These are phyloP conservation scores for Cyanoliseus patagonus DNA, from an alignment of 2,113 vertebrate species.

Conservation along the genomic window DNA sequence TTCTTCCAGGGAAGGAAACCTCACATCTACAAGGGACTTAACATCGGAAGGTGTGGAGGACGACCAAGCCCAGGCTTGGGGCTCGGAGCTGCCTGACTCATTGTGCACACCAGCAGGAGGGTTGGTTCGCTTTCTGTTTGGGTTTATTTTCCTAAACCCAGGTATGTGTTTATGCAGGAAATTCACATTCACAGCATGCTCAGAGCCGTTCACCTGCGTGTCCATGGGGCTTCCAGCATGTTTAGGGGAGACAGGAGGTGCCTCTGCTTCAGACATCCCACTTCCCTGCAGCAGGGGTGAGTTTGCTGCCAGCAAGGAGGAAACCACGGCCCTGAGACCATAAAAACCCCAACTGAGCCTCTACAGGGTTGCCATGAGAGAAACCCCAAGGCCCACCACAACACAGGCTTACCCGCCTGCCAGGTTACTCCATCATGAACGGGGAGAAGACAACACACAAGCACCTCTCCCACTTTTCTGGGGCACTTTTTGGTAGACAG, in stretches of 20 bases:
- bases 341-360: background rate
- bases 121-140: background rate
- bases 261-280: background rate
- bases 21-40: background rate
- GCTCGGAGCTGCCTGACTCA: background rate
- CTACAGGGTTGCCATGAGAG: fast-evolving
- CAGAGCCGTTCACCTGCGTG: fast-evolving
- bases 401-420: background rate
- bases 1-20: background rate
- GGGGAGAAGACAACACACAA: background rate
- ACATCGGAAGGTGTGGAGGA: background rate
- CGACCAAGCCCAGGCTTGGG: fast-evolving
- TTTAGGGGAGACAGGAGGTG: background rate
- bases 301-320: background rate
- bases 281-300: background rate
- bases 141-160: background rate
- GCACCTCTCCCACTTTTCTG: background rate
- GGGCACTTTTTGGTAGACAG: background rate
- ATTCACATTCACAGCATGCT: background rate
- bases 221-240: fast-evolving
- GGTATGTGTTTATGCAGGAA: background rate
- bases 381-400: background rate
- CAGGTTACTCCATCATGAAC: fast-evolving
- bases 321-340: background rate
- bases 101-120: background rate